These are phyloP conservation scores for Drosophila conformis DNA, from an alignment of 2,888 invertebrate species.

Conservation along the genomic window DNA sequence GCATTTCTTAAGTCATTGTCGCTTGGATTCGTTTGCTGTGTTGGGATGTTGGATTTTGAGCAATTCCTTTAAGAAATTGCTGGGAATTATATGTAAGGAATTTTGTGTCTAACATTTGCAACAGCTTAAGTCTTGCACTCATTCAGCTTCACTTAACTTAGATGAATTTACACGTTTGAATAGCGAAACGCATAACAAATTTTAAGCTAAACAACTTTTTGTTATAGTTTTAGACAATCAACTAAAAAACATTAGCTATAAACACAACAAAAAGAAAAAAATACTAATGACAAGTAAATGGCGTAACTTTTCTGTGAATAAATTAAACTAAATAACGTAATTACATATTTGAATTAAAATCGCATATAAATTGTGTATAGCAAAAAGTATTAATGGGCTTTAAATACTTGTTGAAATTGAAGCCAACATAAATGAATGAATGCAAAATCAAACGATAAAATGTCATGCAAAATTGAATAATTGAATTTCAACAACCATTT, in stretches of 20 bases:
- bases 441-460: conserved; percentile 17
- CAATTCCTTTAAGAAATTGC: conserved; percentile 12
- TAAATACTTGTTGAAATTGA: conserved; percentile 21
- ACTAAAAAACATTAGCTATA: conserved; percentile 47
- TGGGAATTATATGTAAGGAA: not conserved
- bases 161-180: conserved; percentile 39
- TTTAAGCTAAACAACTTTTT: conserved; percentile 61
- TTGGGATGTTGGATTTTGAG: conserved; percentile 1
- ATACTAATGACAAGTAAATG: conserved; percentile 79
- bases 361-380: conserved; percentile 52
- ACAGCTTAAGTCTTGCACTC: conserved; percentile 9
- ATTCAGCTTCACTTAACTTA: conserved; percentile 28
- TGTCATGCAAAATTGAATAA: conserved; percentile 24
- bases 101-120: conserved; percentile 8
- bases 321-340: conserved; percentile 62
- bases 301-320: conserved; percentile 82
- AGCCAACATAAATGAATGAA: conserved; percentile 26
- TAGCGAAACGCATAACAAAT: conserved; percentile 19
- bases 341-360: conserved; percentile 46
- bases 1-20: conserved; percentile 10
- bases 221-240: conserved; percentile 82
- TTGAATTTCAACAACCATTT: conserved; percentile 67
- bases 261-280: conserved; percentile 41
- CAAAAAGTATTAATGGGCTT: conserved; percentile 32
- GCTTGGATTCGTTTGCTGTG: conserved; percentile 20